phyloP scores from a whole-genome alignment of 1,140 invertebrate genomes.

The Paralvinella palmiformis region DNA sequence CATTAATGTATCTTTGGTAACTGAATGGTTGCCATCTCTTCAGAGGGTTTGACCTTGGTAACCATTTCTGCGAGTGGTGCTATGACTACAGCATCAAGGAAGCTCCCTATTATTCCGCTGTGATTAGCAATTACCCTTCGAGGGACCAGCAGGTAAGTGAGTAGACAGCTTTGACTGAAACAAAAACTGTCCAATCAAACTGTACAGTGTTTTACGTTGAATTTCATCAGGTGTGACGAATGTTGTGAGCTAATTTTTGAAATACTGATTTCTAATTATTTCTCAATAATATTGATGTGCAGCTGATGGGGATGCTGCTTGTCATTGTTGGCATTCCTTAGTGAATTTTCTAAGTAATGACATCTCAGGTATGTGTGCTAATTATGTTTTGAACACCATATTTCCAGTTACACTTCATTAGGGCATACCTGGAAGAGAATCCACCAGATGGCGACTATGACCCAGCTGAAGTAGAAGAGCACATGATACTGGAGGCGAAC shows the following conservation, averaged over 20 bases:
- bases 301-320: no score
- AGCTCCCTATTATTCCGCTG: conserved; percentile 54
- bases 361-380: conserved; percentile 1
- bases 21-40: no score
- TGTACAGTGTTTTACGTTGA: no score
- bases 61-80: conserved; percentile 92
- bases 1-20: no score
- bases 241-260: no score
- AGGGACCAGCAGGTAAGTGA: conserved; percentile 70
- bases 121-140: conserved; percentile 62
- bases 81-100: conserved; percentile 78
- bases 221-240: no score
- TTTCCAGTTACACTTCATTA: conserved; percentile 41
- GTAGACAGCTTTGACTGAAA: no score
- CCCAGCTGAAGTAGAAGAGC: conserved; percentile 36
- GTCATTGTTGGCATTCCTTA: no score
- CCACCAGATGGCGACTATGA: conserved; percentile 5
- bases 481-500: conserved; percentile 68
- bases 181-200: no score
- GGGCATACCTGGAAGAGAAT: conserved; percentile 30
- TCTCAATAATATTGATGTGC: no score
- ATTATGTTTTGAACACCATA: conserved; percentile 21
- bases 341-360: no score
- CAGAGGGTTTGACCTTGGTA: conserved; percentile 88
- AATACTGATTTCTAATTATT: no score